Conservation (phyloP, 2,888 invertebrate species). For the Chironomus tentans region DNA sequence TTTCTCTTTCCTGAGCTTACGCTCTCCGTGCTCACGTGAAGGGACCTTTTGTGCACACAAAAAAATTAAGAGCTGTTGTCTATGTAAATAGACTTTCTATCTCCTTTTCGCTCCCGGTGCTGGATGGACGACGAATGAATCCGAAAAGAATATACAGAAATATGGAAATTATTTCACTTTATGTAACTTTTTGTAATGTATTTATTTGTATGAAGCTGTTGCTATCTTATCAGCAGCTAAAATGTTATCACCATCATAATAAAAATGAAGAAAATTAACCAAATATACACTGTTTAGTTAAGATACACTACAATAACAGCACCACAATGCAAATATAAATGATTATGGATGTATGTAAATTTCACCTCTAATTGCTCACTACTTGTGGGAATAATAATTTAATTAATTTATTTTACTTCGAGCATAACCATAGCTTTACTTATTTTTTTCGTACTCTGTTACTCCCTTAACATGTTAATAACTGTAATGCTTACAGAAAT, state of each 20-base stretch:
- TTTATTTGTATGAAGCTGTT: background rate
- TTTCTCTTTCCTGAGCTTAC: background rate
- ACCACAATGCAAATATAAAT: background rate
- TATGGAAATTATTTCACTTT: background rate
- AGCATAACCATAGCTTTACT: too few species aligned
- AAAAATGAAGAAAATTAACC: background rate
- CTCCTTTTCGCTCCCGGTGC: too few species aligned
- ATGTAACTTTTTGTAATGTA: background rate
- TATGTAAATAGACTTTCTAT: constrained; percentile 9
- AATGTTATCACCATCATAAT: background rate
- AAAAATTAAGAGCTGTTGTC: constrained; percentile 13
- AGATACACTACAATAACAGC: background rate
- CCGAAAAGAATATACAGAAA: background rate
- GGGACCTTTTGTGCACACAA: background rate
- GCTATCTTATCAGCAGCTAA: background rate
- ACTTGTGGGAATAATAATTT: background rate
- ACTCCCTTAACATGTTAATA: too few species aligned
- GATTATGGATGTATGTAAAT: background rate
- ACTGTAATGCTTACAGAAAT: too few species aligned
- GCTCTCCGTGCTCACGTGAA: background rate
- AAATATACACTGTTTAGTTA: background rate
- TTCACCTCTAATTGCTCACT: background rate
- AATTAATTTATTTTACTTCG: background rate
- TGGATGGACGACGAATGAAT: too few species aligned
- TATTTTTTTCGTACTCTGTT: too few species aligned